Conservation (phyloP, 2,888 invertebrate species). For the Cantharis flavilabris region DNA sequence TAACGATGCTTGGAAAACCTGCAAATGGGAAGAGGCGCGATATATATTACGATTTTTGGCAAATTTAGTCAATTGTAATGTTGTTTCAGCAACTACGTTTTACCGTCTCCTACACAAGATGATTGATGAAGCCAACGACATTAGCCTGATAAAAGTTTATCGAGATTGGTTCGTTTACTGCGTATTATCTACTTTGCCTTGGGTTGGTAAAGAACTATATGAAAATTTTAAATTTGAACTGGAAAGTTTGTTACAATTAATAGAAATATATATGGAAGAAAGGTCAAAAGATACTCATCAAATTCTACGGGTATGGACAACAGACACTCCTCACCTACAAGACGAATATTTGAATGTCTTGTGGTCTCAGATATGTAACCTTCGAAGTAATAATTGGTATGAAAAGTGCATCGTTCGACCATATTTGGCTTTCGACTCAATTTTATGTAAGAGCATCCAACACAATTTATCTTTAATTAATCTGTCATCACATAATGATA, state of each 20-base stretch:
- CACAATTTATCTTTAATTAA: constrained; percentile 90
- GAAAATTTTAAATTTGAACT: constrained; percentile 95
- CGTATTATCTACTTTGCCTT: constrained; percentile 90
- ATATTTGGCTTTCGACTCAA: constrained; percentile 93
- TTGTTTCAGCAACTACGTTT: constrained; percentile 89
- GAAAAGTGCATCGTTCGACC: constrained; percentile 96
- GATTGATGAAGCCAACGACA: constrained; percentile 85
- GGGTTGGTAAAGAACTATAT: constrained; percentile 94
- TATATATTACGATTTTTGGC: constrained; percentile 90
- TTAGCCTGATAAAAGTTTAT: constrained; percentile 86
- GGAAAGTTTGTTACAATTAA: constrained; percentile 85
- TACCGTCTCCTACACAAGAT: constrained; percentile 89
- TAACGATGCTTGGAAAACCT: constrained; percentile 87
- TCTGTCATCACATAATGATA: constrained; percentile 73
- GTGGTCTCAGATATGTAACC: constrained; percentile 88
- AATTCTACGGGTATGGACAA: constrained; percentile 90
- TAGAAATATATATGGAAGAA: constrained; percentile 91
- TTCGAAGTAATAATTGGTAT: constrained; percentile 93
- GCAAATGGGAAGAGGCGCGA: constrained; percentile 88
- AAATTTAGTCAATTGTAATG: constrained; percentile 96
- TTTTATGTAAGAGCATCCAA: constrained; percentile 89
- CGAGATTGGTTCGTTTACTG: constrained; percentile 85
- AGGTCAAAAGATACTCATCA: constrained; percentile 91
- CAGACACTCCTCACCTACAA: constrained; percentile 92
- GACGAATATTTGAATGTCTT: constrained; percentile 96